Evolutionary conservation across 2,113 vertebrate genomes (phyloP).

Genomic region (Indicator indicator): DNA sequence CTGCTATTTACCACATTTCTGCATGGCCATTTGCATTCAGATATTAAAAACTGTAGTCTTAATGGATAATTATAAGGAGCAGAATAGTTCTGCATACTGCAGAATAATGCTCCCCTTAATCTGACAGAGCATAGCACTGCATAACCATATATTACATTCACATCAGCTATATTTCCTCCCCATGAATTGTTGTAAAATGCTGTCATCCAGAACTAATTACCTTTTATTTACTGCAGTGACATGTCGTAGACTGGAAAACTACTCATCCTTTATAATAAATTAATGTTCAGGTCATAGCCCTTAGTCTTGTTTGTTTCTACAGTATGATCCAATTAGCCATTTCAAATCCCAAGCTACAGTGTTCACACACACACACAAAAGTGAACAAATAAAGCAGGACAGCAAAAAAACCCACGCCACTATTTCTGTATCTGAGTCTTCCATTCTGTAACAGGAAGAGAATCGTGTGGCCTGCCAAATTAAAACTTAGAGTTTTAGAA

Average conservation of each 20-base stretch:
- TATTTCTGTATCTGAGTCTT: not conserved
- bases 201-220: not conserved
- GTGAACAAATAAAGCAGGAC: not conserved
- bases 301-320: not conserved
- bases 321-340: not conserved
- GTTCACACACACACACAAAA: not conserved
- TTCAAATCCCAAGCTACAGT: not conserved
- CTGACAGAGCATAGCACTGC: not conserved
- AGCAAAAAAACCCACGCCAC: not conserved
- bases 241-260: not conserved
- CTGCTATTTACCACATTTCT: not conserved
- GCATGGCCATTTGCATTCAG: slow-evolving; percentile 34
- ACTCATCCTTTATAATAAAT: not conserved
- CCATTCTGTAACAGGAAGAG: not conserved
- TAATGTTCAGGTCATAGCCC: not conserved
- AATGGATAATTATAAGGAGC: not conserved
- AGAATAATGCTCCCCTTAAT: not conserved
- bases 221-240: not conserved
- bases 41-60: slow-evolving; percentile 2
- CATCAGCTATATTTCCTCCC: not conserved
- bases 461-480: not conserved
- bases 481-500: not conserved
- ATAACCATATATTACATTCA: not conserved
- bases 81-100: not conserved
- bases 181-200: not conserved